Conservation (phyloP, 2,113 vertebrate genomes). For the Mungos mungo region DNA sequence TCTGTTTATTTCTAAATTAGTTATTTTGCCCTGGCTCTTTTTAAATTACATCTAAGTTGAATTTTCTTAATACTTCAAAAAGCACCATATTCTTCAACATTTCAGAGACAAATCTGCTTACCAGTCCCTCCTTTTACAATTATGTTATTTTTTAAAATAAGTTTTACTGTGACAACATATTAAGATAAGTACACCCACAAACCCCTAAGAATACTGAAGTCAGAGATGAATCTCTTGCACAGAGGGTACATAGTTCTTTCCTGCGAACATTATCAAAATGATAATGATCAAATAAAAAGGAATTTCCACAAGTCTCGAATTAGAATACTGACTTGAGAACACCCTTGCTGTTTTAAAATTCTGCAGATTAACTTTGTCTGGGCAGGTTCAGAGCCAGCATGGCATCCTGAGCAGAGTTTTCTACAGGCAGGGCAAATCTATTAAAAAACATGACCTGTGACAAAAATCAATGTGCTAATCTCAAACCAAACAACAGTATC, state of each 20-base stretch:
- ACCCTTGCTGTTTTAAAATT: slow-evolving; percentile 73
- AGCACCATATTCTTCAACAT: not conserved
- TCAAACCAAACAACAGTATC: slow-evolving; percentile 85
- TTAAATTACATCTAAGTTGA: slow-evolving; percentile 27
- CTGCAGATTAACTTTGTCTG: slow-evolving; percentile 71
- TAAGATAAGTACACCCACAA: not conserved
- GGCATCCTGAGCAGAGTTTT: slow-evolving; percentile 74
- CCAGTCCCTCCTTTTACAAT: not conserved
- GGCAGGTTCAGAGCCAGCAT: slow-evolving; percentile 63
- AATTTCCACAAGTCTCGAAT: slow-evolving; percentile 18
- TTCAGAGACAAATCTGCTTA: slow-evolving; percentile 22
- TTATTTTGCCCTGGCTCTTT: slow-evolving; percentile 42
- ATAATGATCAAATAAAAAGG: not conserved
- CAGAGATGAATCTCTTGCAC: not conserved
- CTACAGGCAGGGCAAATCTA: slow-evolving; percentile 81
- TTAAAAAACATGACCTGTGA: slow-evolving; percentile 87
- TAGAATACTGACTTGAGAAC: slow-evolving; percentile 45
- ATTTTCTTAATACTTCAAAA: not conserved
- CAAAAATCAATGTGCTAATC: slow-evolving; percentile 89
- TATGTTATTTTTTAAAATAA: slow-evolving; percentile 32
- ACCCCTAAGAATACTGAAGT: not conserved
- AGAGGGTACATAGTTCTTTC: not conserved
- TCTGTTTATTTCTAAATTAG: slow-evolving; percentile 23
- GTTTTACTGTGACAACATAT: slow-evolving; percentile 21
- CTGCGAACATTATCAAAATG: slow-evolving; percentile 25